These are phyloP conservation scores for Ecliptopera silaceata DNA, from an alignment of 2,888 invertebrate genomes.

Conservation along the genomic window DNA sequence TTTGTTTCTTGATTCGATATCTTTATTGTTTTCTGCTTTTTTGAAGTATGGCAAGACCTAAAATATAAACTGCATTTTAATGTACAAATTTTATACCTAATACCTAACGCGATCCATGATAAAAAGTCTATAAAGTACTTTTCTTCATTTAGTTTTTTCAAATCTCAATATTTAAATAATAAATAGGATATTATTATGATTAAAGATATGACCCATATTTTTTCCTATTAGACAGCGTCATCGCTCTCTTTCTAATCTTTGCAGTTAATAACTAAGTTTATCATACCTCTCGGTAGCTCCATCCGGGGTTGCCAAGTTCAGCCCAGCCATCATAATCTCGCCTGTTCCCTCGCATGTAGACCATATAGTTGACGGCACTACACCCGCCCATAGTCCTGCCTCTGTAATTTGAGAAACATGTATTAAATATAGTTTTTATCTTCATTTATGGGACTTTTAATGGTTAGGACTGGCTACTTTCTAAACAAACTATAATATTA, in stretches of 20 bases:
- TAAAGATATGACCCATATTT: no score
- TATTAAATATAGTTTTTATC: not conserved
- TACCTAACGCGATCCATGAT: no score
- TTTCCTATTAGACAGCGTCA: no score
- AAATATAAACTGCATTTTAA: conserved; percentile 40
- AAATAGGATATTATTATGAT: no score
- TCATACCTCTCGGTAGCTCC: conserved; percentile 83
- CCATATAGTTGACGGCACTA: conserved; percentile 86
- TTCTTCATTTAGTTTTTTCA: no score
- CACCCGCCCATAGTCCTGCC: conserved; percentile 87
- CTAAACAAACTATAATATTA: not conserved
- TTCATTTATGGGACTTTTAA: not conserved
- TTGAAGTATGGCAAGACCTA: conserved; percentile 87
- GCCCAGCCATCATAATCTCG: conserved; percentile 87
- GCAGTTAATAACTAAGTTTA: not conserved
- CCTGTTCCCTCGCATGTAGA: conserved; percentile 84
- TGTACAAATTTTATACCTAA: no score
- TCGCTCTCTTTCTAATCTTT: no score
- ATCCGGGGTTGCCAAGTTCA: conserved; percentile 83
- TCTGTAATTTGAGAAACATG: conserved; percentile 50
- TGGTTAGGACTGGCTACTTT: not conserved
- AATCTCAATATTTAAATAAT: no score
- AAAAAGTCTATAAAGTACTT: no score
- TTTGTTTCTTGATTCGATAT: conserved; percentile 77
- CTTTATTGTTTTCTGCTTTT: conserved; percentile 85